Conservation (phyloP, 2,888 invertebrate species). For the Lasioglossum oenotherae region DNA sequence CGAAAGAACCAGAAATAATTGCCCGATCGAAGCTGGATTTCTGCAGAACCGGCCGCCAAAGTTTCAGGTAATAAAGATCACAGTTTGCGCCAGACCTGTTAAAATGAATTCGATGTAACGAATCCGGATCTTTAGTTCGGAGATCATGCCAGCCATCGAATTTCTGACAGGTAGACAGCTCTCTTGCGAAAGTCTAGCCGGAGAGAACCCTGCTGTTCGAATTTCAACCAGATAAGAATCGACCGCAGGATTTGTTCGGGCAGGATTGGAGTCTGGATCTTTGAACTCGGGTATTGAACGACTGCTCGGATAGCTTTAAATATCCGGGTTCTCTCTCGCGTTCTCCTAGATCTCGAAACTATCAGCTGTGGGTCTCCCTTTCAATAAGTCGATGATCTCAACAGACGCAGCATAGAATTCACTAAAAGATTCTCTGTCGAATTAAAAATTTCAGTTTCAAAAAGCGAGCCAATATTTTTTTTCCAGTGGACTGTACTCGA, state of each 20-base stretch:
- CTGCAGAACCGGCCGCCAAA: neutral
- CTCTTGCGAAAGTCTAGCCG: conserved; percentile 3
- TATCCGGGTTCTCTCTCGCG: neutral
- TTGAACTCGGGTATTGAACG: conserved; percentile 5
- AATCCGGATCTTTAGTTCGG: neutral
- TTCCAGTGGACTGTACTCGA: neutral
- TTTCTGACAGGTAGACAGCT: conserved; percentile 16
- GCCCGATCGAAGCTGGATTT: neutral
- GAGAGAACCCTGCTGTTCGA: conserved; percentile 20
- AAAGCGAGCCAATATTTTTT: neutral
- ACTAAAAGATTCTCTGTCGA: neutral
- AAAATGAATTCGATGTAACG: conserved; percentile 10
- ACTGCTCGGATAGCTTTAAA: neutral
- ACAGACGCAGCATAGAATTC: neutral
- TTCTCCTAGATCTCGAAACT: neutral
- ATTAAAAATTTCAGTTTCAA: neutral
- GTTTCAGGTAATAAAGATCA: neutral
- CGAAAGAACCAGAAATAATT: neutral
- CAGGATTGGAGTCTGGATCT: conserved; percentile 8
- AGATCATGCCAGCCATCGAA: conserved; percentile 8
- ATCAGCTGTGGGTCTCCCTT: neutral
- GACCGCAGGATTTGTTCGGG: conserved; percentile 4
- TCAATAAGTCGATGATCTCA: neutral
- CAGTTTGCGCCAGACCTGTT: neutral
- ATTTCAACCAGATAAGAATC: conserved; percentile 17